These are phyloP conservation scores for Ypsolopha scabrella DNA, from an alignment of 2,888 invertebrate species.

Conservation along the genomic window DNA sequence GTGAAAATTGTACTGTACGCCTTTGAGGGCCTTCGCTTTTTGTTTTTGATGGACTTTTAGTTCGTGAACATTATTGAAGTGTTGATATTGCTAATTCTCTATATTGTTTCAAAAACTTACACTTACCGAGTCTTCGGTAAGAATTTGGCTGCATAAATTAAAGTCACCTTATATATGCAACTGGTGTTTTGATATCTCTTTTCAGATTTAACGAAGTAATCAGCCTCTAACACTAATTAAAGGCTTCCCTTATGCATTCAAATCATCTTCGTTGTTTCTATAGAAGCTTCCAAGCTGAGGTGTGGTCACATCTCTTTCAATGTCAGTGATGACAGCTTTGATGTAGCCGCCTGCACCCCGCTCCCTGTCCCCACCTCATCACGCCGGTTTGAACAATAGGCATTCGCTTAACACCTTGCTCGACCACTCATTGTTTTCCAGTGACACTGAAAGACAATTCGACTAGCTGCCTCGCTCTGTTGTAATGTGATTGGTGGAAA, in stretches of 20 bases:
- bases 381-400: slow-evolving; percentile 31
- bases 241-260: too few species aligned
- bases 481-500: slow-evolving; percentile 29
- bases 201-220: too few species aligned
- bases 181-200: too few species aligned
- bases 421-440: slow-evolving; percentile 30
- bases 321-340: slow-evolving; percentile 30
- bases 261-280: slow-evolving; percentile 1
- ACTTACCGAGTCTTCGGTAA: too few species aligned
- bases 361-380: slow-evolving; percentile 15
- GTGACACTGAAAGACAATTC: slow-evolving; percentile 12
- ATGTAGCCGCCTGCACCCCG: slow-evolving; percentile 30
- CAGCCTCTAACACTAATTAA: too few species aligned
- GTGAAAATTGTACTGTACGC: slow-evolving; percentile 9
- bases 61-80: slow-evolving; percentile 1
- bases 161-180: too few species aligned
- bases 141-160: too few species aligned
- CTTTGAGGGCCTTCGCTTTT: slow-evolving; percentile 10
- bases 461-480: slow-evolving; percentile 9
- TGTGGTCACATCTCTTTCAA: slow-evolving; percentile 34
- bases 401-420: slow-evolving; percentile 36
- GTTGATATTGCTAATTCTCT: too few species aligned
- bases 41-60: background rate
- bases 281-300: slow-evolving; percentile 12
- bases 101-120: too few species aligned